Percentiles rank a stretch among this genome's conserved stretches.
Evolutionary conservation across 2,113 vertebrate species (phyloP).

Genomic region (Lucifuga dentata): DNA sequence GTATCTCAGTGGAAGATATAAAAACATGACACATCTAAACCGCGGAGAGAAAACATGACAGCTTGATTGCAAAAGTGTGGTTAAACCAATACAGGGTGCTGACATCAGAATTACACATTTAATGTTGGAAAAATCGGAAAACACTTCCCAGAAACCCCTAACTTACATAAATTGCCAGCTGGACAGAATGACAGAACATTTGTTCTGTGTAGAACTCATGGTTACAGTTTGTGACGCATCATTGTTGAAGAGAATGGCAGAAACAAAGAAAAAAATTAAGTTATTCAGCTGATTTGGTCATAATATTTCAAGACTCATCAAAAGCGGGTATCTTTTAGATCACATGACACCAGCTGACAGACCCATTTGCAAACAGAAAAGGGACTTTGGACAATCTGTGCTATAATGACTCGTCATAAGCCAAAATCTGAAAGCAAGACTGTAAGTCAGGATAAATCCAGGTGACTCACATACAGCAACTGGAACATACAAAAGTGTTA

Average conservation of each 20-base stretch:
- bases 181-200: background rate
- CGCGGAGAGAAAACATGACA: constrained; percentile 8
- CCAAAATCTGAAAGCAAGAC: constrained; percentile 2
- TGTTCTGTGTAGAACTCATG: background rate
- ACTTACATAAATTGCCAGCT: background rate
- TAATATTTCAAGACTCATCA: constrained; percentile 13
- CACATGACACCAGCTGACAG: constrained; percentile 55
- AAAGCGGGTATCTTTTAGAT: constrained; percentile 23
- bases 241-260: background rate
- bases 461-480: constrained; percentile 43
- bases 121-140: constrained; percentile 9
- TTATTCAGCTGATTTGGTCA: constrained; percentile 7
- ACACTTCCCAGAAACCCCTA: constrained; percentile 47
- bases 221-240: background rate
- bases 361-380: constrained; percentile 66
- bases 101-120: constrained; percentile 3
- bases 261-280: background rate
- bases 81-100: constrained; percentile 8
- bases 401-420: constrained; percentile 22
- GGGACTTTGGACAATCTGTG: constrained; percentile 74
- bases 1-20: constrained; percentile 22
- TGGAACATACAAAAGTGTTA: constrained; percentile 40
- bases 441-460: constrained; percentile 9
- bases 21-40: constrained; percentile 12
- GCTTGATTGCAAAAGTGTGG: constrained; percentile 24